Base-by-base conservation (phyloP, 2,888 invertebrate species). In the Mechanitis mazaeus region DNA sequence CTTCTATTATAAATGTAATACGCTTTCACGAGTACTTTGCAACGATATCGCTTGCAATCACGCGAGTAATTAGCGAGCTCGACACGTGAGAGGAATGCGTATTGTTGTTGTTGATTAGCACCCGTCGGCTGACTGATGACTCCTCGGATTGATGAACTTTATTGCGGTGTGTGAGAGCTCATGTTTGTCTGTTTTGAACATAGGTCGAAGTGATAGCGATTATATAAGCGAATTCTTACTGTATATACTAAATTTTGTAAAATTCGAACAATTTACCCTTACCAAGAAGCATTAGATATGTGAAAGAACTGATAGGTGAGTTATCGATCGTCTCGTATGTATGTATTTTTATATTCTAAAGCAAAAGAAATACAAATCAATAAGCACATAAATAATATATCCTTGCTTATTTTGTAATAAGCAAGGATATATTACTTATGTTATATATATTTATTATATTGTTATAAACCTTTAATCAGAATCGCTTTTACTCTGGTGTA, bases 61-160 rank as follows among this genome's bases (percentile, higher is more conserved):
- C 64, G 61, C 69, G 66, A 66, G 68, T 68, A 68, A 69, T 69
- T 68, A 69, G 68, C 65, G 61, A 60, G 61, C 54, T 53, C 59
- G 64, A 56, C 60, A 61, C 66, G 68, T 64, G 65, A 65, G 63
- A 47, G 63, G 63, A 53, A 58, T 61, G 61, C 61, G 59, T 60
- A 64, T 63, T 61, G 67, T 65, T 64, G 65, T 65, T 67, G 35
- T 31, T 61, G 60, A 60, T 46, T 55, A 42, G 59, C 54, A 61
- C 63, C 5, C 46, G 59, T 63, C 54, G 55, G 59, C 54, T 53
- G 47, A 47, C 46, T 38, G 45, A 45, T 45, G 55, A 33, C 46
- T 54, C 59, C 42, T 9, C 47, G 6, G 50, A 33, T 56, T 35
- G 57, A 55, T 64, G 57, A 60, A 57, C 60, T 47, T 45, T 55